Conservation (phyloP, 64 coral and sea anemone genomes). For the Platygyra sinensis region DNA sequence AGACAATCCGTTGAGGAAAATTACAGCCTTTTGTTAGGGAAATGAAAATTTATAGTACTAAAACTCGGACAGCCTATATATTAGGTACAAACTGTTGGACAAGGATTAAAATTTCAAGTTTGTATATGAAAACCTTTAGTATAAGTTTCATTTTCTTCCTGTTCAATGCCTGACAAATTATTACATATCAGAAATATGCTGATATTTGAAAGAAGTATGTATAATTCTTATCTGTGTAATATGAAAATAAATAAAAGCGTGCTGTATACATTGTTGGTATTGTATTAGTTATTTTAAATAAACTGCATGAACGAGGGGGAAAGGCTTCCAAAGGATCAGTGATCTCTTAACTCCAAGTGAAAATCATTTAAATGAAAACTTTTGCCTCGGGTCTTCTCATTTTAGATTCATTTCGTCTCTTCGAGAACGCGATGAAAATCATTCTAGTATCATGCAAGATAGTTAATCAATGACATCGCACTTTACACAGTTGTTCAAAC, state of each 20-base stretch:
- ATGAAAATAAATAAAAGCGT: slow-evolving; percentile 49
- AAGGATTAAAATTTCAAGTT: slow-evolving; percentile 1
- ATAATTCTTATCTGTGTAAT: slow-evolving; percentile 43
- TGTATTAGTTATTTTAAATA: not conserved
- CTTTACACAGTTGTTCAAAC: slow-evolving; percentile 6
- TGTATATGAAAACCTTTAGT: slow-evolving; percentile 22
- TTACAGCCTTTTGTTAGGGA: not conserved
- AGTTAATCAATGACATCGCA: not conserved
- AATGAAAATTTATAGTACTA: slow-evolving; percentile 6
- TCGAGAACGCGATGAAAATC: not conserved
- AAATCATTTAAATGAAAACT: not conserved
- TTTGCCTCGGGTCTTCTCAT: not conserved
- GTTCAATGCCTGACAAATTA: slow-evolving; percentile 12
- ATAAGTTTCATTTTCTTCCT: slow-evolving; percentile 12
- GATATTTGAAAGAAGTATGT: slow-evolving; percentile 30
- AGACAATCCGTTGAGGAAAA: not conserved
- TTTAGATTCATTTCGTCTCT: not conserved
- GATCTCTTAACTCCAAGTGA: not conserved
- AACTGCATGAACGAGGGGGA: no score
- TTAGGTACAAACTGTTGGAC: not conserved
- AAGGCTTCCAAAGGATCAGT: no score
- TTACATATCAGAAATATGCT: slow-evolving; percentile 31
- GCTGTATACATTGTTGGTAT: not conserved
- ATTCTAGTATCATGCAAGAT: not conserved
- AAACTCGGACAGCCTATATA: not conserved